These are phyloP conservation scores for Mus spretus DNA, from an alignment of 2,797 vertebrate genomes.

Conservation along the genomic window DNA sequence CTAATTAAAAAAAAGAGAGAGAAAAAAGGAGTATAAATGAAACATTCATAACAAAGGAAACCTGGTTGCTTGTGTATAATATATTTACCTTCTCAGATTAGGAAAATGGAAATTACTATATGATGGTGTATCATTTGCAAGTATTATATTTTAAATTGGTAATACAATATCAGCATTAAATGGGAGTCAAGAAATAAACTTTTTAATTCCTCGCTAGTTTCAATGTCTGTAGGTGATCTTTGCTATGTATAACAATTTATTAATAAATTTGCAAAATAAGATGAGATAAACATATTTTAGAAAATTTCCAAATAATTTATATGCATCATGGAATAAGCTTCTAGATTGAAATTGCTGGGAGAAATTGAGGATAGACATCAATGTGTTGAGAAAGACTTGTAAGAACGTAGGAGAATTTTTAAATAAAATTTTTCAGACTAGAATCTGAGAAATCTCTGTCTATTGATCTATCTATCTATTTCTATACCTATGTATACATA, in stretches of 20 bases:
- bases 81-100: not conserved
- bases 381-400: not conserved
- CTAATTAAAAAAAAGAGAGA: too few relatives aligned
- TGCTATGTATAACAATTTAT: not conserved
- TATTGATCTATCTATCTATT: too few relatives aligned
- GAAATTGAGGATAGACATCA: constrained; percentile 8
- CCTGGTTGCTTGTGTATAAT: not conserved
- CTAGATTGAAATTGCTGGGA: not conserved
- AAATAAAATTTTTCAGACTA: not conserved
- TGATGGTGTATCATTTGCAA: not conserved
- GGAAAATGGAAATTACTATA: not conserved
- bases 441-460: too few relatives aligned
- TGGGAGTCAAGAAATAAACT: not conserved
- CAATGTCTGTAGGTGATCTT: not conserved
- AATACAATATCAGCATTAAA: not conserved
- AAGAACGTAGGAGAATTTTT: not conserved
- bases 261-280: not conserved
- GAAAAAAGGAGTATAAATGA: constrained; percentile 3
- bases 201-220: not conserved
- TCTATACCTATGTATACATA: too few relatives aligned
- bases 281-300: constrained; percentile 3
- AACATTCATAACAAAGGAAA: not conserved
- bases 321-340: not conserved
- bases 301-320: not conserved
- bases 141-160: not conserved